Conservation (phyloP, 2,888 invertebrate genomes). For the Orthosia incerta region DNA sequence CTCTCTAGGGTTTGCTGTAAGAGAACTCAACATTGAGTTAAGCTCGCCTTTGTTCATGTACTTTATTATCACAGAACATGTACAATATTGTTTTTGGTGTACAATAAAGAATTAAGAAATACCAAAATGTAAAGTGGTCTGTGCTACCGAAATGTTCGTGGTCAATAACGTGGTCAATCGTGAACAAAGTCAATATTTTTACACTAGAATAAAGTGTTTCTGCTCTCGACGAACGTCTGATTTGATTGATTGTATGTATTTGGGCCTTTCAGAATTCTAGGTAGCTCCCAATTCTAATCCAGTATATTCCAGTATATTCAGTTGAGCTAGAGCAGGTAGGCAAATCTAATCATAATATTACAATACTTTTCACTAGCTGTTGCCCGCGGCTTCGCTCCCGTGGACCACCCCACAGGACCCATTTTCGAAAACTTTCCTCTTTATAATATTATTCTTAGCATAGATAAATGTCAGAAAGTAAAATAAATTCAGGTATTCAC, state of each 20-base stretch:
- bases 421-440: too few species aligned
- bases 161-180: too few species aligned
- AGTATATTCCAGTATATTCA: constrained; percentile 48
- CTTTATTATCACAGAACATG: too few species aligned
- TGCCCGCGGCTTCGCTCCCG: too few species aligned
- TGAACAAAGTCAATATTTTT: constrained; percentile 26
- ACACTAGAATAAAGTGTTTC: constrained; percentile 24
- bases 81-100: too few species aligned
- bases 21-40: too few species aligned
- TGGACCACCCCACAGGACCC: too few species aligned
- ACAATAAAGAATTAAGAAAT: not conserved
- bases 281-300: constrained; percentile 33
- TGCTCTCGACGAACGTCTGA: not conserved
- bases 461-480: not conserved
- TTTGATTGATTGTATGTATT: constrained; percentile 45
- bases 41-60: too few species aligned
- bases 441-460: too few species aligned
- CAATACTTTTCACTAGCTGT: constrained; percentile 3
- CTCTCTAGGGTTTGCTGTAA: too few species aligned
- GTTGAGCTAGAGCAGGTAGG: constrained; percentile 9
- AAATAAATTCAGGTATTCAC: not conserved
- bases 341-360: constrained; percentile 28
- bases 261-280: constrained; percentile 39
- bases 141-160: too few species aligned
- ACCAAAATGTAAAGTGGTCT: too few species aligned